A percentile compares a stretch with the other conserved stretches of the same genome.
Conservation (phyloP, 1,140 invertebrate species). For the Octopus sinensis region DNA sequence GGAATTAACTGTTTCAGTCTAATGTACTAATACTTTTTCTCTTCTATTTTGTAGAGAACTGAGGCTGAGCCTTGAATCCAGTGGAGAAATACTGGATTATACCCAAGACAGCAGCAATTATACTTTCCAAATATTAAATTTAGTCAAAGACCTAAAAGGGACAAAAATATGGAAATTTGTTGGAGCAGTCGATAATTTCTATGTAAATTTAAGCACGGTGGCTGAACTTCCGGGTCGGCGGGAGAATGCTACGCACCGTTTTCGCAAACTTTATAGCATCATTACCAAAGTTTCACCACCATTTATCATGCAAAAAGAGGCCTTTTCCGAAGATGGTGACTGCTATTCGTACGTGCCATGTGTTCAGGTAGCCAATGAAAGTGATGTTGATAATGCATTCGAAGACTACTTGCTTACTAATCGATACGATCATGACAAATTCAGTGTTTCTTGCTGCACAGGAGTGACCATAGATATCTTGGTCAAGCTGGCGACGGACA, state of each 20-base stretch:
- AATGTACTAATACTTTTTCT: background rate
- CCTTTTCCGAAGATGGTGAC: constrained; percentile 23
- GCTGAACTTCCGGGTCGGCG: constrained; percentile 76
- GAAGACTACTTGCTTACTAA: constrained; percentile 32
- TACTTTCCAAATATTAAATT: constrained; percentile 66
- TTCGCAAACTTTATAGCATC: constrained; percentile 71
- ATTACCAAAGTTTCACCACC: constrained; percentile 67
- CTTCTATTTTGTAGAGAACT: constrained; percentile 3
- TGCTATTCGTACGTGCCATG: constrained; percentile 69
- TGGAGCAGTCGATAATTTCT: constrained; percentile 61
- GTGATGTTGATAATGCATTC: constrained; percentile 26
- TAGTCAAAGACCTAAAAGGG: constrained; percentile 57
- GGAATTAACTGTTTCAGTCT: no score
- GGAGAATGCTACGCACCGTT: constrained; percentile 36
- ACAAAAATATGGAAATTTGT: constrained; percentile 62
- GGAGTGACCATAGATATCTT: constrained; percentile 85
- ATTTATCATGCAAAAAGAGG: constrained; percentile 44
- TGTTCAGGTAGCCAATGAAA: constrained; percentile 65
- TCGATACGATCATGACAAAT: constrained; percentile 33
- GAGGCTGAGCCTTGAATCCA: background rate
- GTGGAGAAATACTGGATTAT: background rate
- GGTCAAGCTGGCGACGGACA: constrained; percentile 74
- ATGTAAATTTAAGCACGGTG: constrained; percentile 69
- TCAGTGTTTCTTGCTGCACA: constrained; percentile 75
- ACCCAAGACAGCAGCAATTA: background rate